A percentile compares a stretch with the other conserved stretches of the same genome.
phyloP scores from a whole-genome alignment of 2,888 invertebrate species.

The Tortrix viridana region DNA sequence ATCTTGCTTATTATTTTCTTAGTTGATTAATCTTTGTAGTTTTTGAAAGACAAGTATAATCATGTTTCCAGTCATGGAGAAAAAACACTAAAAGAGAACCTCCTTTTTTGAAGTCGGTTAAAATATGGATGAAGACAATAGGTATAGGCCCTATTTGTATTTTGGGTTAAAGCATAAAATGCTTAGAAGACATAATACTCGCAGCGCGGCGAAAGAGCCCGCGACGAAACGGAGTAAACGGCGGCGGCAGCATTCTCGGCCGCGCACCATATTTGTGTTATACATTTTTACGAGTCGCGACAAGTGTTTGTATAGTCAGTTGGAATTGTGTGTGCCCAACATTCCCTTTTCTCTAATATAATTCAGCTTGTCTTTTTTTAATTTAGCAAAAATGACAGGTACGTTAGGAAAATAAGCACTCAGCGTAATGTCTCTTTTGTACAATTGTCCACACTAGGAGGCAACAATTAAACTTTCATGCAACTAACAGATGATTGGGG shows the following conservation, averaged over 20 bases:
- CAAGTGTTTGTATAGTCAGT: slow-evolving; percentile 69
- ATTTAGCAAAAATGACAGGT: slow-evolving; percentile 3
- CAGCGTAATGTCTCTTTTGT: slow-evolving; percentile 9
- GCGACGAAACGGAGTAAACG: slow-evolving; percentile 60
- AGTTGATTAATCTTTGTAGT: too few species aligned
- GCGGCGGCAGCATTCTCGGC: slow-evolving; percentile 67
- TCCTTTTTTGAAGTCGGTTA: too few species aligned
- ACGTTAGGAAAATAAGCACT: not conserved
- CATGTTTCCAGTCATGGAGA: too few species aligned
- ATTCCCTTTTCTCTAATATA: slow-evolving; percentile 39
- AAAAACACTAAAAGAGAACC: too few species aligned
- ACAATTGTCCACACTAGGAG: slow-evolving; percentile 2
- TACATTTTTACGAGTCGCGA: slow-evolving; percentile 69
- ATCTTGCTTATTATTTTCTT: too few species aligned
- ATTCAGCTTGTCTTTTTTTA: slow-evolving; percentile 10
- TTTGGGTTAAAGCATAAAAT: not conserved
- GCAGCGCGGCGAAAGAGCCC: slow-evolving; percentile 30
- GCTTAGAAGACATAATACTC: slow-evolving; percentile 21
- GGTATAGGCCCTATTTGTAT: not conserved
- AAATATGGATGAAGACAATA: too few species aligned
- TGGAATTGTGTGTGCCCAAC: slow-evolving; percentile 62
- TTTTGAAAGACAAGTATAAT: too few species aligned
- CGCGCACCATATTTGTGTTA: slow-evolving; percentile 68
- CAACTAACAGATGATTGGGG: slow-evolving; percentile 6
- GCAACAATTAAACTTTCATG: not conserved